Conservation (phyloP, 2,888 invertebrate genomes). For the Corbicula japonica region DNA sequence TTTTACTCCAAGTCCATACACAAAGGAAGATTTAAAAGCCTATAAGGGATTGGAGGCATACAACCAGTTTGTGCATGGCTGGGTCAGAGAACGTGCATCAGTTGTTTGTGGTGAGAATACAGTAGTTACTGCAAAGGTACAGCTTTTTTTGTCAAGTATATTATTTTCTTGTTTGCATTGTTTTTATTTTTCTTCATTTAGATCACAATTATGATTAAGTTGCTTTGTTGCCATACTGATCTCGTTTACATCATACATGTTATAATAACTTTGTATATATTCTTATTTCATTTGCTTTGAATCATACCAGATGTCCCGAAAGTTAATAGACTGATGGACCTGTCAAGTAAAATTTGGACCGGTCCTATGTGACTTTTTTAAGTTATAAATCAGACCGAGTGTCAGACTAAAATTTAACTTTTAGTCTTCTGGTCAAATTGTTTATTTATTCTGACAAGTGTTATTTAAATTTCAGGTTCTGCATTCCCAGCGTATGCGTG, state of each 20-base stretch:
- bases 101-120: slow-evolving; percentile 2
- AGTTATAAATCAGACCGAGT: neutral
- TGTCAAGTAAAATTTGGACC: neutral
- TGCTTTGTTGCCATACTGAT: no score
- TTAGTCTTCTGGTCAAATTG: neutral
- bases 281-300: no score
- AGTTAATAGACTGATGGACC: neutral
- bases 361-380: neutral
- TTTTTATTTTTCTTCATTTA: neutral
- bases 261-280: no score
- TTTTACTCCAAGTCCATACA: slow-evolving; percentile 36
- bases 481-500: slow-evolving; percentile 51
- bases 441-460: neutral
- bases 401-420: neutral
- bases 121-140: slow-evolving; percentile 52
- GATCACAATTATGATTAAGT: neutral
- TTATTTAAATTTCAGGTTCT: slow-evolving; percentile 48
- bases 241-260: no score
- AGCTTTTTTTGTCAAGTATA: no score
- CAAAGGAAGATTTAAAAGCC: slow-evolving; percentile 28
- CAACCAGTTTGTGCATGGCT: slow-evolving; percentile 62
- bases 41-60: slow-evolving; percentile 57
- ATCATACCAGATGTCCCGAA: neutral
- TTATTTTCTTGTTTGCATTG: no score
- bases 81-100: slow-evolving; percentile 40